Conservation (phyloP, 2,888 invertebrate genomes). For the Yponomeuta cagnagella region DNA sequence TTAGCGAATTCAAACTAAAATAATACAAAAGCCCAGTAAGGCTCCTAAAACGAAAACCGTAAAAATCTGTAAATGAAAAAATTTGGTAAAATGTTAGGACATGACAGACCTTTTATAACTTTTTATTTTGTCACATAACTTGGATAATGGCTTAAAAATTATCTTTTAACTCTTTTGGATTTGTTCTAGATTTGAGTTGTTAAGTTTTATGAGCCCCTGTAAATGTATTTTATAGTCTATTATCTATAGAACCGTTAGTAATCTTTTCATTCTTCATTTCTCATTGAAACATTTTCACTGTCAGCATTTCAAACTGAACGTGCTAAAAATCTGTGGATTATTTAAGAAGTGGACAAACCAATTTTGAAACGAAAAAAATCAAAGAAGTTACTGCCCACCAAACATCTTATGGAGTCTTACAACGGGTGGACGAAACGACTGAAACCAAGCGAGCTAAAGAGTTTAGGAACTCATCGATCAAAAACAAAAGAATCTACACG, state of each 20-base stretch:
- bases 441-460: conserved; percentile 11
- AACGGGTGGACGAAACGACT: conserved; percentile 14
- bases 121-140: not conserved
- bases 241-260: not conserved
- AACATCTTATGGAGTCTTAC: conserved; percentile 24
- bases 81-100: too few relatives aligned
- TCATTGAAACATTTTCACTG: not conserved
- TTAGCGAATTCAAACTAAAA: too few relatives aligned
- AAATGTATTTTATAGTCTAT: conserved; percentile 20
- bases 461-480: conserved; percentile 15
- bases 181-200: not conserved
- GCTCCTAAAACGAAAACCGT: too few relatives aligned
- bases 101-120: not conserved
- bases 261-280: not conserved
- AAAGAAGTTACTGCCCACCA: not conserved
- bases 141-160: not conserved
- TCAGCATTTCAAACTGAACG: not conserved
- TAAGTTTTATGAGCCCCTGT: not conserved
- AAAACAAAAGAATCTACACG: conserved; percentile 7
- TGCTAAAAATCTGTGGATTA: not conserved
- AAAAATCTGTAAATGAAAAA: too few relatives aligned
- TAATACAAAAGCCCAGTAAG: too few relatives aligned
- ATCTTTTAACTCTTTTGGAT: not conserved
- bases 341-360: not conserved
- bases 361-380: not conserved